Conservation (phyloP, 2,888 invertebrate species). For the Aspidiotus destructor region DNA sequence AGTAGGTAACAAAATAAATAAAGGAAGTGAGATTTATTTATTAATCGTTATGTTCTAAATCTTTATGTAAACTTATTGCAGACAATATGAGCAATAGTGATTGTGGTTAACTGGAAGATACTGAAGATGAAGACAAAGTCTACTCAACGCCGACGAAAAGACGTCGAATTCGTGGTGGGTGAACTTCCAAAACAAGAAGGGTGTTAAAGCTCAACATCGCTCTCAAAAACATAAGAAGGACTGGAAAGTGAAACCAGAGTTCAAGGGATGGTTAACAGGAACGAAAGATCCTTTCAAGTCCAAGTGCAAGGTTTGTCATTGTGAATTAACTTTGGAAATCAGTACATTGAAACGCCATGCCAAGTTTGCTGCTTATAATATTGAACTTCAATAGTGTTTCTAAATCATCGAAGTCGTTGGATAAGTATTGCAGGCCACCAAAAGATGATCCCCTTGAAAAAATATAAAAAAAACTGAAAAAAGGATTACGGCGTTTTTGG, state of each 20-base stretch:
- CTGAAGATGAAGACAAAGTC: too few relatives aligned
- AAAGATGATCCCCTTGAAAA: background rate
- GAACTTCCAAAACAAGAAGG: too few relatives aligned
- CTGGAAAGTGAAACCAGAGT: conserved; percentile 1
- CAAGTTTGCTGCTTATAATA: background rate
- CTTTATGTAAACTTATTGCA: too few relatives aligned
- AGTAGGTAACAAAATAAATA: too few relatives aligned
- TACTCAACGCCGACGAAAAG: too few relatives aligned
- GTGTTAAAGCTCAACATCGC: background rate
- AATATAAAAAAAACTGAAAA: conserved; percentile 35
- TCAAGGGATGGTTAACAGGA: conserved; percentile 7
- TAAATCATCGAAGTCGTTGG: background rate
- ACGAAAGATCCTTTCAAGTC: background rate
- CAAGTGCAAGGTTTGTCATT: conserved; percentile 9
- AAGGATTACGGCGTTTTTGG: conserved; percentile 36
- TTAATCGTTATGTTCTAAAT: too few relatives aligned
- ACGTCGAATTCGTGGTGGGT: too few relatives aligned
- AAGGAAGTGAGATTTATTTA: too few relatives aligned
- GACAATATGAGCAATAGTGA: too few relatives aligned
- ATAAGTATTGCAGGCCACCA: background rate
- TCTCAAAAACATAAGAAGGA: conserved; percentile 10
- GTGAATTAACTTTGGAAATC: background rate
- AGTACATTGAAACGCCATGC: conserved; percentile 6
- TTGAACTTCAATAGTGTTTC: background rate
- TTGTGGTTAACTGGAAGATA: too few relatives aligned